Evolutionary conservation across 2,797 vertebrate species (phyloP), one percentile per base, ranked within the genome.

Genomic region (Tamandua tetradactyla): DNA sequence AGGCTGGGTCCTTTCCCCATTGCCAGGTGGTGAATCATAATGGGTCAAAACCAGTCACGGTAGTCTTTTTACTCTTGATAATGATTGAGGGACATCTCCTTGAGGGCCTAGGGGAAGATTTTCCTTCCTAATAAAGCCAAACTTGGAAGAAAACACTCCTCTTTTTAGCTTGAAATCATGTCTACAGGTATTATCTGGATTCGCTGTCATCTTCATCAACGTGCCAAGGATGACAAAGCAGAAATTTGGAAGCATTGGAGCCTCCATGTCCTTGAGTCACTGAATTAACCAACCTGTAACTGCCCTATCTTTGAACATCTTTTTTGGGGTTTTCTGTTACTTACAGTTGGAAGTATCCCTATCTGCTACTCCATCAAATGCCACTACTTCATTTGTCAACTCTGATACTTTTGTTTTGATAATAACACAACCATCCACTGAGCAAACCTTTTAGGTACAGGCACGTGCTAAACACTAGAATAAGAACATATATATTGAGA

Each of bases 311-410:
- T 69, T 83, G 18, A 83, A 87, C 5, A 62, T 11, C 2, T 4
- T 87, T 92, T 72, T 11, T 62, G 83, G 37, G 66, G 9, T 93
- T 88, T 94, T 87, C 75, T 82, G 57, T 42, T 69, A 72, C 35
- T 52, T 42, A 35, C 44, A 89, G 17, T n/a, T 66, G 79, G 76
- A 89, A 84, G 44, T 72, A 47, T 61, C 17, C 40, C 22, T 57
- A 42, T 59, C 23, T 40, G 47, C 27, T 79, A 80, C 52, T 66
- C 40, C 35, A 75, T 23, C 35, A 40, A 52, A 91, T 55, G 13
- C 62, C 32, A 71, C 47, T 44, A 74, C 10, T 32, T 47, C 64
- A 49, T 55, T 83, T 69, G 52, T 87, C 49, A 80, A 44, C 20
- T 84, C 14, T 64, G 44, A n/a, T 40, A 22, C 79, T 27, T 35